Base-by-base conservation (phyloP, 2,113 vertebrate species). In the Heterotilapia buettikoferi region DNA sequence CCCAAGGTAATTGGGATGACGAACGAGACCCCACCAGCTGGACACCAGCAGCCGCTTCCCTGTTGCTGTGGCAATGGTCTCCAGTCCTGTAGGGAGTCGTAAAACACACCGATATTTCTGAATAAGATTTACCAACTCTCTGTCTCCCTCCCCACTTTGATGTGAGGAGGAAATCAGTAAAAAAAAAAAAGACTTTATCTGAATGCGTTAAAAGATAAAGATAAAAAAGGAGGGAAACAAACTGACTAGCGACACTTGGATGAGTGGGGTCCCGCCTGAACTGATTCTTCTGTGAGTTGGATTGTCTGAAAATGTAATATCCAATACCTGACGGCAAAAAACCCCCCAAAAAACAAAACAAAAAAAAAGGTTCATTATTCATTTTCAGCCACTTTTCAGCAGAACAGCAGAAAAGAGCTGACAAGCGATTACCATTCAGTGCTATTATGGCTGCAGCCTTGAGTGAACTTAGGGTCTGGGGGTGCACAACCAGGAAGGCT, bases 211-310 rank as follows among this genome's bases (percentile, higher is more conserved):
- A 43, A 91, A 56, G 7, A 18, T 12, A 19, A 6, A 16, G 18
- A 24, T 43, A 16, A 12, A 59, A 9, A 73, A 57, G 5, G 4
- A 5, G 18, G 33, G 40, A 36, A 57, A 53, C 61, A 9, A 26
- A 93, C 97, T 95, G 38, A 98, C 97, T 96, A 50, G 97, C 92
- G 80, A 98, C 97, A 61, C 94, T 96, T 26, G 95, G 96, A 57
- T 98, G 97, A 8, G 95, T 93, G 1, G 98, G 98, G 83, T 98
- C 97, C 91, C 97, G 96, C 6, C 98, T 95, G 92, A 98, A 98
- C 88, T 96, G 96, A 93, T 98, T 98, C 92, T 98, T 98, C 96
- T 98, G 97, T 19, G 97, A 97, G 87, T 98, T 98, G n/a, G 98
- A 98, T 16, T 95, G 96, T 45, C 98, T 97, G 91, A 98, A 98